These are phyloP conservation scores for Mus pahari DNA, from an alignment of 2,113 vertebrate species.

Conservation along the genomic window DNA sequence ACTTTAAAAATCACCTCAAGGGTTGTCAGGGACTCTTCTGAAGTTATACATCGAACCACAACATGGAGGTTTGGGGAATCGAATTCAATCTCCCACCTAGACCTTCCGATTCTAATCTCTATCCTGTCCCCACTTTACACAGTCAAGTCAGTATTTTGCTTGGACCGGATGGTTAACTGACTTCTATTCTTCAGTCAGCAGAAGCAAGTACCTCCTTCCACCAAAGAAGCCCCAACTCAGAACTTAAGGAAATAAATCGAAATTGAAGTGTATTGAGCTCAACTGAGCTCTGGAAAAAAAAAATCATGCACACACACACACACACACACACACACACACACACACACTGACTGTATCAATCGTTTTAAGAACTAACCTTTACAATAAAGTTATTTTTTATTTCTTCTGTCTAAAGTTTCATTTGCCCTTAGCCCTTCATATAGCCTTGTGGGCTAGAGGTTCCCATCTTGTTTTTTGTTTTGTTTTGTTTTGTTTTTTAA, in stretches of 20 bases:
- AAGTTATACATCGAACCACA: neutral
- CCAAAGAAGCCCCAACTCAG: neutral
- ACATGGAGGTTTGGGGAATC: neutral
- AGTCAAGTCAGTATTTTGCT: neutral
- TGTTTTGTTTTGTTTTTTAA: constrained; percentile 46
- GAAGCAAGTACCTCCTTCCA: neutral
- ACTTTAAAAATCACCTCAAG: constrained; percentile 43
- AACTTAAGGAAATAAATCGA: neutral
- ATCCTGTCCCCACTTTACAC: neutral
- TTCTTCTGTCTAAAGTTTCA: neutral
- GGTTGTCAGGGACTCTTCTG: neutral
- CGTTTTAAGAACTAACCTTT: neutral
- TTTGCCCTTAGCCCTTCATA: neutral
- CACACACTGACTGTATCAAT: neutral
- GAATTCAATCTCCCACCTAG: neutral
- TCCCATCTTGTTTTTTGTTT: constrained; percentile 31
- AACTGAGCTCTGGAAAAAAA: neutral
- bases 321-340: no score
- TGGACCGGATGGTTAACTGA: neutral
- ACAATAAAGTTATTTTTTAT: neutral
- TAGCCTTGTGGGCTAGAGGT: neutral
- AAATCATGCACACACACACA: no score
- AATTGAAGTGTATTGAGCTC: neutral
- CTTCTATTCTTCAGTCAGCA: neutral
- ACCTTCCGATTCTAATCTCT: neutral